Evolutionary conservation across 2,797 vertebrate species (phyloP), one percentile per base, ranked within the genome.

Genomic region (Rhinophrynus dorsalis): DNA sequence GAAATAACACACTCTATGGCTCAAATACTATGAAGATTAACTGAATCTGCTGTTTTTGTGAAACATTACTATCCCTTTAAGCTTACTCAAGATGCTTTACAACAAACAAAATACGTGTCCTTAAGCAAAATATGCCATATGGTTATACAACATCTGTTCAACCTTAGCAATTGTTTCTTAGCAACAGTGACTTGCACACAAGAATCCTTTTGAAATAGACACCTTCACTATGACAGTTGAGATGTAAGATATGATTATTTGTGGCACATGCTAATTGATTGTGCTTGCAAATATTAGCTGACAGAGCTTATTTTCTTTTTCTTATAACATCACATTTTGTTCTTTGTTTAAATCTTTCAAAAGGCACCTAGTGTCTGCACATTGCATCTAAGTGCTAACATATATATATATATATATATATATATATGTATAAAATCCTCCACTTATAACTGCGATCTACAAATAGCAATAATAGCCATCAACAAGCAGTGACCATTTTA

Each of bases 331-430:
- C 8, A 1, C n/a, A 12, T 3, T 50, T 47, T 23, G 18, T 15
- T 6, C 15, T 33, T 50, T 37, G 11, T 7, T 32, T n/a, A 18
- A 17, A 7, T 54, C 18, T 17, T 10, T 29, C 17, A 29, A 52
- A 64, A n/a, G n/a, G n/a, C n/a, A n/a, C n/a, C n/a, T 26, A 54
- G 44, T 54, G n/a, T 15, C 47, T 52, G 47, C 45, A 27, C 17
- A 56, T 11, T 13, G 12, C 33, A 11, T 11, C 26, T 6, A 1
- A 27, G 12, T n/a, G 8, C 1, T 21, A n/a, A 30, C 27, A 33
- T 6, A 29, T 29, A 11, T 47, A 24, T 33, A 51, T 27, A 52
- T 10, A 12, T 18, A n/a, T 38, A 24, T 30, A 33, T 65, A 65
- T 40, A 65, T 65, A 10, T n/a, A n/a, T n/a, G n/a, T n/a, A n/a